Evolutionary conservation across 2,888 invertebrate genomes (phyloP).

Genomic region (Lasioglossum pauxillum): DNA sequence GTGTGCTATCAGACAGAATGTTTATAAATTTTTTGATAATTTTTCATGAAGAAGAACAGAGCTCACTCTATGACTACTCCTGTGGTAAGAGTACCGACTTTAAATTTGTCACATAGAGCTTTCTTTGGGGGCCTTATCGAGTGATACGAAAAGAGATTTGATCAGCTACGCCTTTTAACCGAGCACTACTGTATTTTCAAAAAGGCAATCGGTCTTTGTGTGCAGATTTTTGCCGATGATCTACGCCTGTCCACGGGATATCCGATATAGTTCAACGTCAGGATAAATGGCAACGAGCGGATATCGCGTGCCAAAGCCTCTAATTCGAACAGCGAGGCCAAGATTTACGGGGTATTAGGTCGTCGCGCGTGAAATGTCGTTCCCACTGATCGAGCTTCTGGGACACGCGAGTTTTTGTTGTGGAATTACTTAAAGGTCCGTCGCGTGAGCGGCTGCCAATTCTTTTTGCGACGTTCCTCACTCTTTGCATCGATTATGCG

Average conservation of each 20-base stretch:
- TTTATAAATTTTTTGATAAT: too few species aligned
- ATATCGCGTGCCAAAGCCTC: constrained; percentile 20
- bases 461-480: background rate
- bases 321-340: constrained; percentile 15
- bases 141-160: too few species aligned
- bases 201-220: constrained; percentile 51
- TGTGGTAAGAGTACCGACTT: too few species aligned
- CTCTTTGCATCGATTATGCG: background rate
- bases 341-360: constrained; percentile 13
- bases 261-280: constrained; percentile 21
- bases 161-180: too few species aligned
- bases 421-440: background rate
- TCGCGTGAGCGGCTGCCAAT: background rate
- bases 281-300: constrained; percentile 13
- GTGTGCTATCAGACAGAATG: too few species aligned
- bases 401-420: background rate
- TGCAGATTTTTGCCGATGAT: constrained; percentile 56
- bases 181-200: constrained; percentile 23
- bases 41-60: too few species aligned
- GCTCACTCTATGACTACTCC: too few species aligned
- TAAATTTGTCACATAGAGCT: too few species aligned
- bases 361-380: constrained; percentile 13
- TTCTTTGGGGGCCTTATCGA: too few species aligned
- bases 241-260: constrained; percentile 15
- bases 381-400: background rate